These are phyloP conservation scores for Procambarus virginalis DNA, from an alignment of 1,140 invertebrate genomes.

Conservation along the genomic window DNA sequence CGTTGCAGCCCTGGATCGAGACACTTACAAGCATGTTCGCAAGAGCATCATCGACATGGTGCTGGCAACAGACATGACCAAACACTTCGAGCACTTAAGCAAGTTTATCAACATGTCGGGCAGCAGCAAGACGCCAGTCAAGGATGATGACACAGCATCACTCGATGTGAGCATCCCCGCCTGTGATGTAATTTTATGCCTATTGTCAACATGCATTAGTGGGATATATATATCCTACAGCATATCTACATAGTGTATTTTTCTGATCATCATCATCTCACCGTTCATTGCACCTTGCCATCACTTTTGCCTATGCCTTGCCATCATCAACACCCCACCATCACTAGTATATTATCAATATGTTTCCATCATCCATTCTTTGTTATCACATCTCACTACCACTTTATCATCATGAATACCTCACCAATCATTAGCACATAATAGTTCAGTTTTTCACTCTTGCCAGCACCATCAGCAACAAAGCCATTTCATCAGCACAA, in stretches of 20 bases:
- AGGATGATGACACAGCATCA: conserved; percentile 70
- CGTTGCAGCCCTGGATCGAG: conserved; percentile 83
- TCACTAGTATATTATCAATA: background rate
- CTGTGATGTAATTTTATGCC: background rate
- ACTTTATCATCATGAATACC: no score
- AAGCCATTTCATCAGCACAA: no score
- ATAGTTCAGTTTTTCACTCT: no score
- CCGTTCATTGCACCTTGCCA: background rate
- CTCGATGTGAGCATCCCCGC: conserved; percentile 15
- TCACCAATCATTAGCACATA: no score
- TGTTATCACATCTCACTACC: background rate
- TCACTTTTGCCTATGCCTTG: background rate
- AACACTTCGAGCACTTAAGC: conserved; percentile 95
- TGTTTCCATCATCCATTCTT: background rate
- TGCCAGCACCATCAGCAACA: no score
- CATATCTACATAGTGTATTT: background rate
- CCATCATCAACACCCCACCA: background rate
- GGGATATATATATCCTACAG: background rate
- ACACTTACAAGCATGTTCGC: conserved; percentile 86
- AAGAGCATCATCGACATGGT: conserved; percentile 95
- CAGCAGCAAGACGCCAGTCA: conserved; percentile 59
- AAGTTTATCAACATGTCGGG: conserved; percentile 93
- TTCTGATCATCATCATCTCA: background rate
- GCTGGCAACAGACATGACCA: conserved; percentile 96
- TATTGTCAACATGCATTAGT: background rate